A percentile compares a stretch with the other conserved stretches of the same genome.
These are phyloP conservation scores for Ceratotherium simum DNA, from an alignment of 2,113 vertebrate genomes.

Conservation along the genomic window DNA sequence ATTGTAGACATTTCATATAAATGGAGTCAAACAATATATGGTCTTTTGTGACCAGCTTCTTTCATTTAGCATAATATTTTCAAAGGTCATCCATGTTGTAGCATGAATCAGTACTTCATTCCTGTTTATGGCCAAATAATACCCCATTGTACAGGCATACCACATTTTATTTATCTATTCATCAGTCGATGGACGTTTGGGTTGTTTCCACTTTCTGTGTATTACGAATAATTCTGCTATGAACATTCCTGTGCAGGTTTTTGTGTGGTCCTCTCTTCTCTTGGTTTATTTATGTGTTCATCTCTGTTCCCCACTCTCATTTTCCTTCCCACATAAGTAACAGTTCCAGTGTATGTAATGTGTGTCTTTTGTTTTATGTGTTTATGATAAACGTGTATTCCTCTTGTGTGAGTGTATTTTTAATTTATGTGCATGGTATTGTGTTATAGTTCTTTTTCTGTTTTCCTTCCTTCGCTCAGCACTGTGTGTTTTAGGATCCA, in stretches of 20 bases:
- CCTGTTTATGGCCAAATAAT: neutral
- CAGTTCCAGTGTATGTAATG: neutral
- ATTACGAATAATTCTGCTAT: neutral
- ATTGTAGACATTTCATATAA: neutral
- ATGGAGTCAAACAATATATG: neutral
- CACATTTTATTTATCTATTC: neutral
- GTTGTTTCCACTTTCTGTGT: neutral
- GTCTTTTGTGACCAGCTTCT: neutral
- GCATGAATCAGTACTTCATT: neutral
- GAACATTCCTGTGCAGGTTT: neutral
- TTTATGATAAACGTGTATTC: neutral
- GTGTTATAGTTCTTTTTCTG: neutral
- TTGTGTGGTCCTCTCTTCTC: neutral
- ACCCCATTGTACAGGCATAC: neutral
- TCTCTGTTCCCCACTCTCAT: neutral
- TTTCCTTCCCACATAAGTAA: neutral
- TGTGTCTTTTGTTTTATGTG: neutral
- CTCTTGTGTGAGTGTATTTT: neutral
- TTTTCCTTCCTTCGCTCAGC: neutral
- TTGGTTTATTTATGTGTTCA: neutral
- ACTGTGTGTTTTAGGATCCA: neutral
- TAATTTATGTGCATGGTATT: neutral
- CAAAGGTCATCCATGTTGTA: neutral
- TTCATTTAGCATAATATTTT: neutral
- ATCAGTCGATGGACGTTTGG: neutral